These are phyloP conservation scores for Blennius ocellaris DNA, from an alignment of 2,113 vertebrate genomes.

Conservation along the genomic window DNA sequence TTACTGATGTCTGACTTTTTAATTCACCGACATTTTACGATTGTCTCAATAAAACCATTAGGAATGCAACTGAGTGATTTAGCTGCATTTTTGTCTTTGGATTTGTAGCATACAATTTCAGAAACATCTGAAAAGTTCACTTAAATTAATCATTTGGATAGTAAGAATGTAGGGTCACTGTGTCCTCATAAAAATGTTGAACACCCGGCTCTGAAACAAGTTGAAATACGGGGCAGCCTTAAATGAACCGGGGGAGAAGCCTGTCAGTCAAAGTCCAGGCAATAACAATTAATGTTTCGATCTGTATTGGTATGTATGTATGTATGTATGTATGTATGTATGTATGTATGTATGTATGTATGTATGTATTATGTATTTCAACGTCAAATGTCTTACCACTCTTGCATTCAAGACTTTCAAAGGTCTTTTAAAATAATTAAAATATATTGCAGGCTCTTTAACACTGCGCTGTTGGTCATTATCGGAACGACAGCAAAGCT, in stretches of 20 bases:
- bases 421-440: no score
- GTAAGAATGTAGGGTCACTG: background rate
- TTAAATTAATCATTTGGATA: constrained; percentile 14
- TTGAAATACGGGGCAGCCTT: background rate
- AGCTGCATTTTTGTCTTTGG: background rate
- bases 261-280: background rate
- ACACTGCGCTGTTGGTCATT: no score
- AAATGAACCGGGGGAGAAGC: background rate
- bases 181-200: background rate
- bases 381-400: no score
- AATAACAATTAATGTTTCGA: no score
- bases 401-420: no score
- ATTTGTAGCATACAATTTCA: background rate
- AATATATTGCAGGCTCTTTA: no score
- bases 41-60: constrained; percentile 10
- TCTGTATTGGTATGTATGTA: no score
- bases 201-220: background rate
- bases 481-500: no score
- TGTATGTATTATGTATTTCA: no score
- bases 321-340: no score
- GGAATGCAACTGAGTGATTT: constrained; percentile 25
- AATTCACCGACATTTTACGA: constrained; percentile 19
- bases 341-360: no score
- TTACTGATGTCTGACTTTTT: constrained; percentile 16
- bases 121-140: constrained; percentile 24